Evolutionary conservation across 2,888 invertebrate genomes (phyloP).

Genomic region (Trypoxylon attenuatum): DNA sequence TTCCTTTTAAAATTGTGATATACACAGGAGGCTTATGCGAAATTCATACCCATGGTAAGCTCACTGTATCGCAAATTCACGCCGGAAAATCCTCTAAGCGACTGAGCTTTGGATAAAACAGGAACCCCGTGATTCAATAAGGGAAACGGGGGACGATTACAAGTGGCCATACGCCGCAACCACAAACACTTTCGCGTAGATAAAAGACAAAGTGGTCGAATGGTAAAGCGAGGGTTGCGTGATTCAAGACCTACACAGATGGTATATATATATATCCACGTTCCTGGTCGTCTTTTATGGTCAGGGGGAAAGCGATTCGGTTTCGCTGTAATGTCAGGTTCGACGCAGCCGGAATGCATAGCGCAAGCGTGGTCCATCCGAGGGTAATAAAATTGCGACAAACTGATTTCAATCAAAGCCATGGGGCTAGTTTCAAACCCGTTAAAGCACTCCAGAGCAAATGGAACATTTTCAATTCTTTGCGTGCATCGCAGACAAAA

Average conservation of each 20-base stretch:
- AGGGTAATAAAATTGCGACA: conserved; percentile 43
- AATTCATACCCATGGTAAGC: too few relatives aligned
- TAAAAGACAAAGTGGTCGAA: neutral
- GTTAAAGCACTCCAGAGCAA: conserved; percentile 32
- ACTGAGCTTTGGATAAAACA: too few relatives aligned
- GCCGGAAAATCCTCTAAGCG: too few relatives aligned
- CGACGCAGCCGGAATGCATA: conserved; percentile 6
- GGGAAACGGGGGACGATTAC: too few relatives aligned
- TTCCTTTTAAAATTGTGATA: too few relatives aligned
- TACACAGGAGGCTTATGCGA: too few relatives aligned
- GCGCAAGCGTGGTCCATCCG: conserved; percentile 21
- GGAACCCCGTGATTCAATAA: too few relatives aligned
- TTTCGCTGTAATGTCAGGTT: conserved; percentile 13
- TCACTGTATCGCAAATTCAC: too few relatives aligned
- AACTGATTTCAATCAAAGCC: conserved; percentile 47
- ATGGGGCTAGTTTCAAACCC: conserved; percentile 25
- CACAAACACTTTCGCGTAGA: too few relatives aligned
- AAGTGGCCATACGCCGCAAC: too few relatives aligned
- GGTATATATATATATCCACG: neutral
- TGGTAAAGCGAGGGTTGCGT: neutral
- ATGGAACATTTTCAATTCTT: conserved; percentile 32
- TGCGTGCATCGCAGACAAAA: conserved; percentile 28
- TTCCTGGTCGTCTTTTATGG: conserved; percentile 15
- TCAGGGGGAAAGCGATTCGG: conserved; percentile 2
- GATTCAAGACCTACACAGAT: neutral